Evolutionary conservation across 2,888 invertebrate genomes (phyloP), one percentile per base, ranked within the genome.

Genomic region (Leucophora obtusa): DNA sequence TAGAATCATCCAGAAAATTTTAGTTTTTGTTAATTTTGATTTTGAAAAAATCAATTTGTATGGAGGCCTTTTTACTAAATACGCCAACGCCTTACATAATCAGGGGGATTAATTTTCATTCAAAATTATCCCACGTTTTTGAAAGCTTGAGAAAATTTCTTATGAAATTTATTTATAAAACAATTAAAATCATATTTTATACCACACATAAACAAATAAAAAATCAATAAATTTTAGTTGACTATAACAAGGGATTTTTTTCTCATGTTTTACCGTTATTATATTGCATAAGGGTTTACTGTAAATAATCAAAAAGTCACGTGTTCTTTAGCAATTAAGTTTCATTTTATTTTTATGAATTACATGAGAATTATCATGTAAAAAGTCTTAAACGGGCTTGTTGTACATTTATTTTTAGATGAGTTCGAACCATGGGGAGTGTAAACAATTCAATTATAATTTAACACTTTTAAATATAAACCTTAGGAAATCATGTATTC

Each of bases 271-370:
- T 28, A 18, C 6, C 21, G 58, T 43, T 51, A 47, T 43, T 14
- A 14, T 43, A 43, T 43, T 35, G 24, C 6, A 76, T 71, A 66
- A 66, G 77, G 71, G 71, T 65, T 69, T 38, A 24, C 21, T 47
- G 43, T 51, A 73, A 76, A 73, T 73, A 73, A 72, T 54, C n/a
- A 73, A 58, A 73, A 65, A 65, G 81, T 73, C 81, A 81, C 81
- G 81, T 81, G 81, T 73, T 59, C 54, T 56, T 18, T 35, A 59
- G 70, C 63, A 73, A 77, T 77, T 81, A 73, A 73, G 65, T 73
- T 38, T 3, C 24, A 11, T 47, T 60, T 76, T 53, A 21, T 24
- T 54, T 33, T 43, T 75, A 38, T 35, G 69, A 76, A 73, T 76
- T 72, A 63, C 71, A 72, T 70, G 72, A 11, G 77, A 73, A 81